phyloP scores from a whole-genome alignment of 1,140 invertebrate species.

The Drosophila seguyi region DNA sequence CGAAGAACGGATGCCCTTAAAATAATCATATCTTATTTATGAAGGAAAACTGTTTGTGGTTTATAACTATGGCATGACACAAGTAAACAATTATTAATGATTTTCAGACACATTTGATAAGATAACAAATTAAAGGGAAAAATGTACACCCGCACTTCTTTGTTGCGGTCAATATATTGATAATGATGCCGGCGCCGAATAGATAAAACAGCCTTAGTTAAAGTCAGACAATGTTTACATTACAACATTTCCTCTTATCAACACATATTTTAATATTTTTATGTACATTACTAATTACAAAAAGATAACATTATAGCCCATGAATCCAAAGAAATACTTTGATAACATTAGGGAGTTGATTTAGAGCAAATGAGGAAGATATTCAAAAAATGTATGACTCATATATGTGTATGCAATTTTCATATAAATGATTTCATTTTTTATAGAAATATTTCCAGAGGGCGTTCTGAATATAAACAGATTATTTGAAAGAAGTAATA shows the following conservation, averaged over 20 bases:
- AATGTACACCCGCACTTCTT: background rate
- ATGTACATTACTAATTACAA: background rate
- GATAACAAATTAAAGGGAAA: background rate
- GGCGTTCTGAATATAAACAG: background rate
- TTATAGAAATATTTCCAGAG: too few species aligned
- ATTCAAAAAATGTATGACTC: too few species aligned
- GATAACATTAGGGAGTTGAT: too few species aligned
- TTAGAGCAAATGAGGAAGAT: background rate
- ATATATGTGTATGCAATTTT: too few species aligned
- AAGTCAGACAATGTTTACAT: background rate
- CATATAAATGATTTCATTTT: too few species aligned
- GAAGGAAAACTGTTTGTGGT: background rate
- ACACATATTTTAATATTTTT: background rate
- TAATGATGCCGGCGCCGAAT: background rate
- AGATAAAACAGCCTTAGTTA: background rate
- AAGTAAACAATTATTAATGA: conserved; percentile 16
- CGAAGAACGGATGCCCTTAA: background rate
- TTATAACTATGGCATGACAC: background rate
- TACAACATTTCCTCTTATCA: background rate
- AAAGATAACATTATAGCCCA: background rate
- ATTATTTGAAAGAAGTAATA: background rate
- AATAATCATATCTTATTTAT: conserved; percentile 1
- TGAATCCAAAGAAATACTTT: too few species aligned
- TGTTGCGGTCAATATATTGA: background rate
- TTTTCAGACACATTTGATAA: conserved; percentile 9